Base-by-base conservation (phyloP, 2,113 vertebrate species). In the Dascyllus trimaculatus region DNA sequence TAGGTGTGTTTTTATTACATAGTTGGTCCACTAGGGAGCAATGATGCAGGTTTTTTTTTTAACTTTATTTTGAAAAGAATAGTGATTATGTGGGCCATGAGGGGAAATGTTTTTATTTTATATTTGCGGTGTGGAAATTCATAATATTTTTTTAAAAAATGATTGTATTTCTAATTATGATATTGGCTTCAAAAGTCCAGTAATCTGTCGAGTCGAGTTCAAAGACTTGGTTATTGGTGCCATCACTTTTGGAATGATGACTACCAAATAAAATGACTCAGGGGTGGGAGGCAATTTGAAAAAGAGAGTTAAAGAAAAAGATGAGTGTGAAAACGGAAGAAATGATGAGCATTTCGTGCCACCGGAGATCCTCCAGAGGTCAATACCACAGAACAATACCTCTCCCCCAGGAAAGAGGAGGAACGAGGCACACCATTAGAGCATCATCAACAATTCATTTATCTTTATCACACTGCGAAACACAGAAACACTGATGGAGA, bases 401-500 rank as follows among this genome's bases (percentile, higher is more conserved):
- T 75, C 81, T 77, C 26, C 74, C 58, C 61, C 32, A 67, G 46
- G 29, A 65, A 61, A 45, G 21, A 64, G 43, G 19, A 75, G 51
- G 56, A 77, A 68, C 29, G 46, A 68, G 64, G 58, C 51, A 67
- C 53, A 77, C 10, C 49, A 66, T 75, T 51, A 65, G 9, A 26
- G 38, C 71, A 52, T 80, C 59, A 60, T 58, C 80, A 88, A 75
- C 70, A 84, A 17, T 49, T 82, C 46, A 70, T 84, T 49, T 49
- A 65, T 75, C 60, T 72, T 69, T 56, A 75, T 82, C 56, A 80
- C 73, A 67, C 62, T 76, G 54, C 54, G 49, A 81, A 63, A 86
- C 61, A 80, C 53, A 38, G 62, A 63, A 62, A 85, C 78, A 64
- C 26, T 46, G 38, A 86, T 88, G 92, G 38, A 88, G 45, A 62